Conservation (phyloP, 2,797 vertebrate genomes). For the Leucoraja ocellata region DNA sequence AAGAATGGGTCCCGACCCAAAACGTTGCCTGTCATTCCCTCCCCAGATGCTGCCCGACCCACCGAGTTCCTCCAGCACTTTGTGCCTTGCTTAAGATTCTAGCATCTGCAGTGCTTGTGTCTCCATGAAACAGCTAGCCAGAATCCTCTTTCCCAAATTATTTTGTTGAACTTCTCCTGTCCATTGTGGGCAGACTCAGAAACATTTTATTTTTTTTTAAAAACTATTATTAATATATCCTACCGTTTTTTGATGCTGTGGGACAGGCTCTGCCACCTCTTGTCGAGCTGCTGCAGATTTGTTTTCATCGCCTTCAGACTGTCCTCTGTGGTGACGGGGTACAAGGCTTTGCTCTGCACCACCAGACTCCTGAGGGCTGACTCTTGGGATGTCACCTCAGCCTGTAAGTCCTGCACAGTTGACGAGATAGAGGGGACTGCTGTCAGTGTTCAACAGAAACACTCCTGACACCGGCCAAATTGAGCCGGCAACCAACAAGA, state of each 20-base stretch:
- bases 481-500: background rate
- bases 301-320: conserved; percentile 57
- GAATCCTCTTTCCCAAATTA: background rate
- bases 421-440: background rate
- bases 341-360: conserved; percentile 65
- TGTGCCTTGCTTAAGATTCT: no score
- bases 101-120: no score
- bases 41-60: no score
- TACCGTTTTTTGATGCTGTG: conserved; percentile 64
- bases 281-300: conserved; percentile 64
- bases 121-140: background rate
- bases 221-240: background rate
- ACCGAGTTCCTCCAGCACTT: no score
- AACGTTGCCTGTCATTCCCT: no score
- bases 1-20: background rate
- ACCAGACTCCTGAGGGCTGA: conserved; percentile 64
- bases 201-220: background rate
- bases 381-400: conserved; percentile 63
- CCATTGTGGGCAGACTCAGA: background rate
- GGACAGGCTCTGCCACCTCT: conserved; percentile 68
- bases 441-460: background rate
- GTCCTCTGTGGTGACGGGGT: conserved; percentile 62
- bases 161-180: background rate
- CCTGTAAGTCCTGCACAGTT: conserved; percentile 66
- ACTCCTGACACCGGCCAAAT: background rate